A percentile compares a stretch with the other conserved stretches of the same genome.
Conservation (phyloP, 2,113 vertebrate species). For the Cygnus atratus region DNA sequence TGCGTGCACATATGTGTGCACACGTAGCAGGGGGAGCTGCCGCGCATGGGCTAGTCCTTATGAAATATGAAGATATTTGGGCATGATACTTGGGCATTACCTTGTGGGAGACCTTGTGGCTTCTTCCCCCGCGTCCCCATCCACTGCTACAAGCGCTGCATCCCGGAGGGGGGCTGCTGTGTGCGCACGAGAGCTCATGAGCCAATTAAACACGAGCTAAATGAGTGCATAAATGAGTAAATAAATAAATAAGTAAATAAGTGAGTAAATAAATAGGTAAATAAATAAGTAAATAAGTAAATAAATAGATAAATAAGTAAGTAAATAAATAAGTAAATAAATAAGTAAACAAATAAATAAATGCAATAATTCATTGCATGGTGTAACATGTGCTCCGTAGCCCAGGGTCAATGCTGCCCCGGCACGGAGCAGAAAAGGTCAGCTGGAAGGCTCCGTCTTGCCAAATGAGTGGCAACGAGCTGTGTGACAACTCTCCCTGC, state of each 20-base stretch:
- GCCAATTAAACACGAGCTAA: not conserved
- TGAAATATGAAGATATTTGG: no score
- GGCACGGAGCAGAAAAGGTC: not conserved
- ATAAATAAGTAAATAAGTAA: no score
- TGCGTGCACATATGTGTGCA: no score
- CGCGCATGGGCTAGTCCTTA: rapidly evolving
- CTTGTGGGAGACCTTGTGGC: not conserved
- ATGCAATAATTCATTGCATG: not conserved
- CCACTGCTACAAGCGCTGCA: not conserved
- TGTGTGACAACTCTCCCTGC: not conserved
- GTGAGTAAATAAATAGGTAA: no score
- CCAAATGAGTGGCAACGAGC: not conserved
- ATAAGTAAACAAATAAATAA: not conserved
- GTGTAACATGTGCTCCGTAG: rapidly evolving
- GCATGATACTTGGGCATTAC: rapidly evolving
- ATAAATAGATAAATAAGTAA: no score
- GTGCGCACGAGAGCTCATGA: rapidly evolving
- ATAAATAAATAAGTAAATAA: no score
- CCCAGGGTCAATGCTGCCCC: not conserved
- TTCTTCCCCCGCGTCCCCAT: not conserved
- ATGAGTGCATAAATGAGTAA: no score
- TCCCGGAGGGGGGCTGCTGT: not conserved
- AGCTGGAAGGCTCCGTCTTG: not conserved
- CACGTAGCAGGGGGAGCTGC: rapidly evolving
- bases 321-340: no score